Evolutionary conservation across 2,113 vertebrate genomes (phyloP).

Genomic region (Diphyllodes magnificus): DNA sequence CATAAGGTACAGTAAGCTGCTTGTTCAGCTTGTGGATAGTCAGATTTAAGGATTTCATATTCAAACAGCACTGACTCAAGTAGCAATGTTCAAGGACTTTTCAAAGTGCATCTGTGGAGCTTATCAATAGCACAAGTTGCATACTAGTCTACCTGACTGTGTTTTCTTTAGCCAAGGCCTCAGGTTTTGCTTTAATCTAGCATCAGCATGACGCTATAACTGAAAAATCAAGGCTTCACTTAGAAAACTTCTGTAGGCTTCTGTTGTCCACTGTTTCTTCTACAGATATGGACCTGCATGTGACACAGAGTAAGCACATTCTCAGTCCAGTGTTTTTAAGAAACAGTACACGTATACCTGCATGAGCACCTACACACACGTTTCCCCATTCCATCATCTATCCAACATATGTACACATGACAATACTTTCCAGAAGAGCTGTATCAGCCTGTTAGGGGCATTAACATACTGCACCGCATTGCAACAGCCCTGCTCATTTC

Average conservation of each 20-base stretch:
- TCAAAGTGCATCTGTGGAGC: background rate
- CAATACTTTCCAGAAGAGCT: background rate
- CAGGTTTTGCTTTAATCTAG: background rate
- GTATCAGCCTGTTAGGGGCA: background rate
- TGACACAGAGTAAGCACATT: background rate
- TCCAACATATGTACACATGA: accelerated
- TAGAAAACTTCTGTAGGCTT: background rate
- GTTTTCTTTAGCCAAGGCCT: background rate
- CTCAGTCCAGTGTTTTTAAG: background rate
- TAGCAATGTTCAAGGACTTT: background rate
- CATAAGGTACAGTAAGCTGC: background rate
- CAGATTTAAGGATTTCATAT: background rate
- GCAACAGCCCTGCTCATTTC: background rate
- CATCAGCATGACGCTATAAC: accelerated
- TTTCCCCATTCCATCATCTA: background rate
- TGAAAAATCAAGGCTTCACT: background rate
- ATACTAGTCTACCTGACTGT: background rate
- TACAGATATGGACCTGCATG: background rate
- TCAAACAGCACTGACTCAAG: background rate
- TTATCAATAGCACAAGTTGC: background rate
- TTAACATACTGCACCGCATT: background rate
- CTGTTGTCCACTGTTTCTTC: background rate
- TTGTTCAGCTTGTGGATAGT: background rate
- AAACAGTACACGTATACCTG: background rate
- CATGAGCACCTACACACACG: background rate